Evolutionary conservation across 2,113 vertebrate species (phyloP), one percentile per base, ranked within the genome.

Genomic region (Puntigrus tetrazona): DNA sequence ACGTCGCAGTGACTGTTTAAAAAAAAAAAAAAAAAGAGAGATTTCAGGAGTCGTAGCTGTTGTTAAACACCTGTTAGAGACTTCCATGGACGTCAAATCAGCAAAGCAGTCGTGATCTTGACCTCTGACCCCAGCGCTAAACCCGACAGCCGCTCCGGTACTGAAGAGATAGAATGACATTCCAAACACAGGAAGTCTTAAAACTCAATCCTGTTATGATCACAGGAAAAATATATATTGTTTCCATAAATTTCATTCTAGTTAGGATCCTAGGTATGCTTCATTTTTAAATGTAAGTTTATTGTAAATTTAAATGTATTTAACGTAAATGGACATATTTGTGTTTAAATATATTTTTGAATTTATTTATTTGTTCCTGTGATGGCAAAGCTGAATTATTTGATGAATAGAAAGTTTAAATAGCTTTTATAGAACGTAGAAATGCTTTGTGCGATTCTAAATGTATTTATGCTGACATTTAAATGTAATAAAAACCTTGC

Each of bases 1-100:
- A 29, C 14, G 25, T 55, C 57, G 43, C 45, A 31, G 27, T 76
- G 11, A 52, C 25, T 3, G 10, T 29, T 29, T 20, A 22, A 18
- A 59, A 78, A 47, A 63, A 16, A 5, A 13, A 22, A 18, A 59
- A 78, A 47, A 63, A 16, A 5, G 22, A 59, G 34, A 8, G 5
- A 57, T 14, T 57, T 77, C 29, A 25, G 41, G 1, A 47, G 25
- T 75, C 27, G 22, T 47, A 31, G 41, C 43, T 82, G 29, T 13
- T 70, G 63, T 67, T 82, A 36, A 20, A 70, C 65, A 82, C 79
- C 79, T 82, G 79, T 38, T 38, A 34, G 41, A 50, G 29, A 22
- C 31, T 36, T 9, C n/a, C 75, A 27, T 67, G 50, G 41, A 38
- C 47, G 61, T 67, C 78, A 55, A 55, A 69, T 70, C 63, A 45